Evolutionary conservation across 2,113 vertebrate species (phyloP).

Genomic region (Dissostichus mawsoni): DNA sequence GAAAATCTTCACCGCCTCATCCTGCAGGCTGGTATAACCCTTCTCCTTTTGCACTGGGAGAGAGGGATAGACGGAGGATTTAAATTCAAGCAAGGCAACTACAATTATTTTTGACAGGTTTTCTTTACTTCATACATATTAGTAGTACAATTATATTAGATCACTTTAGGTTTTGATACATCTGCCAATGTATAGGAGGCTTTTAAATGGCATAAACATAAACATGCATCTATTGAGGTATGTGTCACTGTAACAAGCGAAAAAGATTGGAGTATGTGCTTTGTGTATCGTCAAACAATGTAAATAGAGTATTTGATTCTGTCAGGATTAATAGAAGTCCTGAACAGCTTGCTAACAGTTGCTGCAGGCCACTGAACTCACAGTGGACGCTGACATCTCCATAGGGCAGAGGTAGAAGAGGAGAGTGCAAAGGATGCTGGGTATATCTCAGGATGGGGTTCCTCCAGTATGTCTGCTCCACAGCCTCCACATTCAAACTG

Average conservation of each 20-base stretch:
- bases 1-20: slow-evolving; percentile 95
- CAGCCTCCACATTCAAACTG: slow-evolving; percentile 90
- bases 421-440: slow-evolving; percentile 94
- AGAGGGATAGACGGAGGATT: background rate
- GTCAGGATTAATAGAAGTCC: background rate
- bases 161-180: background rate
- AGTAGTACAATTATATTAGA: background rate
- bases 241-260: background rate
- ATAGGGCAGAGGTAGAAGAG: slow-evolving; percentile 90
- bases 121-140: background rate
- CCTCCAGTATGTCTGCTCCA: slow-evolving; percentile 93
- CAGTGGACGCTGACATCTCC: slow-evolving; percentile 88
- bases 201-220: background rate
- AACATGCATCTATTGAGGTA: background rate
- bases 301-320: background rate
- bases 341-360: too few relatives aligned
- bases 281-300: background rate
- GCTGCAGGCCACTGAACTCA: slow-evolving; percentile 69
- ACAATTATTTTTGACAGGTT: background rate
- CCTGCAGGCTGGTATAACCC: slow-evolving; percentile 93
- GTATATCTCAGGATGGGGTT: slow-evolving; percentile 94
- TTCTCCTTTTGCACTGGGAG: slow-evolving; percentile 91
- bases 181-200: background rate
- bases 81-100: background rate
- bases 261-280: background rate